Base-by-base conservation (phyloP, 2,888 invertebrate species). In the Cephus runcator region DNA sequence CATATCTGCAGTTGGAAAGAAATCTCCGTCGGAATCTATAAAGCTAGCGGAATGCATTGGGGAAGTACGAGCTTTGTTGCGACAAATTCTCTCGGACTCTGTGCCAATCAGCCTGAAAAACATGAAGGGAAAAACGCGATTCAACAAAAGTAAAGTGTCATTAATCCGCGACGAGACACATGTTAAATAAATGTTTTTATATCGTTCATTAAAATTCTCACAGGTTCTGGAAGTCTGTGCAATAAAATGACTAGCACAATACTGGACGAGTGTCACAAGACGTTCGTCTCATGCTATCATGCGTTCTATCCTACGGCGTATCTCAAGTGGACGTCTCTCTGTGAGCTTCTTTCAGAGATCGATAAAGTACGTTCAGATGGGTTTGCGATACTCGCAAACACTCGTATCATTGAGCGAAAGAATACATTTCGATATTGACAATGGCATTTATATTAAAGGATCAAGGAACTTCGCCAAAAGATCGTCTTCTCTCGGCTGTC, bases 231-330 rank as follows among this genome's bases (percentile, higher is more conserved):
- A 12, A 82, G 78, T 68, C 75, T 86, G 35, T 84, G 85, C 12
- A 87, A 83, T 78, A 94, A 94, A 79, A 93, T 96, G 93, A 95
- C 95, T 3, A 93, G 93, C 77, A 94, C 95, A 56, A 96, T 98
- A 82, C 92, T 98, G 77, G 96, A 96, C 76, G 98, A 99, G 91
- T 97, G 98, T 79, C 97, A 98, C 85, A 94, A 95, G 77, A 98
- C 98, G 1, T 97, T 98, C 89, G 96, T 97, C 1, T 94, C 96
- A 4, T 98, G 98, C 89, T 99, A 98, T 88, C 98, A 98, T 91
- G 98, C 98, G 0, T 99, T 99, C 92, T 98, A 98, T 92, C 98
- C 99, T 0, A 98, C 98, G 0, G 96, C 97, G 0, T 95, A 95
- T 77, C 92, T 98, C 76, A 98, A 98, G 90, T 98, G 98, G 98